Evolutionary conservation across 2,797 vertebrate genomes (phyloP), one percentile per base, ranked within the genome.

Genomic region (Urosaurus nigricauda): DNA sequence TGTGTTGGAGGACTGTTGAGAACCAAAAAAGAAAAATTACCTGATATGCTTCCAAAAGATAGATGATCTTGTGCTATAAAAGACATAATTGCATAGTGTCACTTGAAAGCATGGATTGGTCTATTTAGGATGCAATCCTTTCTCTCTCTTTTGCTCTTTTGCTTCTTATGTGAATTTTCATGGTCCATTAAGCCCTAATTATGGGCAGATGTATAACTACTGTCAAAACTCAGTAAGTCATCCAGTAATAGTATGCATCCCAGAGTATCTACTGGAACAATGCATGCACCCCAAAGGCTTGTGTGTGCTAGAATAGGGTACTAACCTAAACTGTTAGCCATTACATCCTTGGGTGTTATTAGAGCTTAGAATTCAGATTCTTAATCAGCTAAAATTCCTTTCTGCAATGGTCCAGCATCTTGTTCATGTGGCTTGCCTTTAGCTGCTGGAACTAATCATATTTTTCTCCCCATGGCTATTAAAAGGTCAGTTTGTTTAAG

Each of bases 141-240:
- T 58, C 51, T 37, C 12, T 19, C 16, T 56, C 37, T 60, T 32
- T 51, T 16, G 53, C 17, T 47, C 5, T 78, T 78, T 78, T 19
- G 58, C 16, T 86, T 84, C 21, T 68, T 51, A 58, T 74, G 53
- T 60, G 79, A 87, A 87, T 37, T 75, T 47, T 82, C 86, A 75
- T 40, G 70, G 29, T 47, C 37, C 70, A 74, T 87, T 82, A 82
- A 74, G 79, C 19, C 43, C 51, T 74, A 87, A 87, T 60, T 87
- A 75, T 63, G 37, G 79, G 79, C 26, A 63, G 79, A 87, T 87
- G 32, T 47, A 82, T n/a, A 75, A 47, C 56, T 47, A 63, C 86
- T 75, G 51, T 82, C 79, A 81, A 74, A 81, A 74, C 35, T 56
- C 51, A 74, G 79, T 43, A 14, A 37, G 13, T 56, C 29, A 71